phyloP scores from a whole-genome alignment of 2,797 vertebrate species.

The Eulemur coronatus region DNA sequence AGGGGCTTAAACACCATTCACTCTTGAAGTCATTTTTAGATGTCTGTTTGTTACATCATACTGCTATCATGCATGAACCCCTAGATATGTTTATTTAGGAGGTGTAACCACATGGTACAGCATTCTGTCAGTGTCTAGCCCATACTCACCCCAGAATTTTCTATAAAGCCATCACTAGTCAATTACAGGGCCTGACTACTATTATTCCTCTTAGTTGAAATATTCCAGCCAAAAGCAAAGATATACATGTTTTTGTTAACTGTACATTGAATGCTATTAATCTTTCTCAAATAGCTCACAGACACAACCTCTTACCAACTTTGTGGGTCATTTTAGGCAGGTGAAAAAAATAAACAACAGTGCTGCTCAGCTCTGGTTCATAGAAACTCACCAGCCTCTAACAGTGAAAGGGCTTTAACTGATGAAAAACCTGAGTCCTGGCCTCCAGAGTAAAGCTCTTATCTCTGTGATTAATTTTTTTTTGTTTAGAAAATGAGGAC shows the following conservation, averaged over 20 bases:
- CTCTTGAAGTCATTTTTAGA: neutral
- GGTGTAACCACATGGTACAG: neutral
- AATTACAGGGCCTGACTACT: neutral
- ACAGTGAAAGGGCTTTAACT: neutral
- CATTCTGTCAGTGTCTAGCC: neutral
- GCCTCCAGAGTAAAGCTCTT: neutral
- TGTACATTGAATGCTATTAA: neutral
- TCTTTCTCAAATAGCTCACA: neutral
- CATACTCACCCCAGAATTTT: neutral
- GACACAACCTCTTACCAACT: neutral
- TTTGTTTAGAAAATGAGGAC: neutral
- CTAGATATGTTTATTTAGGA: neutral
- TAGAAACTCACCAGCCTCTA: neutral
- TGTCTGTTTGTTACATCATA: neutral
- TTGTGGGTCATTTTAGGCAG: neutral
- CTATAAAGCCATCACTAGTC: neutral
- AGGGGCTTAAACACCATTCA: neutral
- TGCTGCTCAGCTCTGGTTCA: neutral
- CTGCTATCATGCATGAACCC: fast-evolving
- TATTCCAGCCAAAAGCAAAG: slow-evolving; percentile 8
- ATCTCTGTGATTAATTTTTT: neutral
- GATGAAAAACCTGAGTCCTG: neutral
- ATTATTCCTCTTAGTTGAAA: neutral
- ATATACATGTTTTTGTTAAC: neutral
- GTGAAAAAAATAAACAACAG: neutral